These are phyloP conservation scores for Herminia tarsipennalis DNA, from an alignment of 2,888 invertebrate species.

Conservation along the genomic window DNA sequence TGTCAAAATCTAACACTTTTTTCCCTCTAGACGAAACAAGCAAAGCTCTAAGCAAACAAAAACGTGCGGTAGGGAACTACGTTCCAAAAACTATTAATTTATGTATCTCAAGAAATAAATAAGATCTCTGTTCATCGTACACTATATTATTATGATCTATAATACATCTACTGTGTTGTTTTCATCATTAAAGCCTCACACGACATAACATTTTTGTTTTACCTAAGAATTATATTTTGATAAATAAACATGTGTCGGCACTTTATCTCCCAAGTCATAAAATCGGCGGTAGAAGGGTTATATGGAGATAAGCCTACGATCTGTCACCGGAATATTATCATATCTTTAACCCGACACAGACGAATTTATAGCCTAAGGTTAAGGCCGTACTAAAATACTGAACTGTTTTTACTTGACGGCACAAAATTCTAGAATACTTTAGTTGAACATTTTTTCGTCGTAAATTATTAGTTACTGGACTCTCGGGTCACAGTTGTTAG, in stretches of 20 bases:
- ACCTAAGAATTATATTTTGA: conserved; percentile 32
- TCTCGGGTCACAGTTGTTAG: no score
- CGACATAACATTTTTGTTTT: conserved; percentile 25
- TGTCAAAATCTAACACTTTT: no score
- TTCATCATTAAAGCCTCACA: neutral
- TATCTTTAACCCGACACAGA: conserved; percentile 31
- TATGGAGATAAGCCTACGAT: conserved; percentile 38
- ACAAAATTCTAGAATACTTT: no score
- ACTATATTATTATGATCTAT: no score
- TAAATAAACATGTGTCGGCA: conserved; percentile 45
- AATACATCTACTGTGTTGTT: neutral
- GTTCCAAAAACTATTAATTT: no score
- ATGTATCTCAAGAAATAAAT: no score
- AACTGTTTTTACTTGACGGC: neutral
- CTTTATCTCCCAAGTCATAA: conserved; percentile 42
- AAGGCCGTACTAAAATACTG: conserved; percentile 2
- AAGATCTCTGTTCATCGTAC: no score
- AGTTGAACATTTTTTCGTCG: no score
- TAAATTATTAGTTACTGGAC: no score
- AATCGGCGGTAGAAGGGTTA: conserved; percentile 36
- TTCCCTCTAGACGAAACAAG: no score
- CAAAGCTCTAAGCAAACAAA: no score
- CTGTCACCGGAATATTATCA: conserved; percentile 42
- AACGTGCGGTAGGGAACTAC: no score
- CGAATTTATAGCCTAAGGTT: conserved; percentile 22